Percentiles rank a stretch among this genome's conserved stretches.
These are phyloP conservation scores for Drosophila maculinotata DNA, from an alignment of 2,888 invertebrate genomes.

Conservation along the genomic window DNA sequence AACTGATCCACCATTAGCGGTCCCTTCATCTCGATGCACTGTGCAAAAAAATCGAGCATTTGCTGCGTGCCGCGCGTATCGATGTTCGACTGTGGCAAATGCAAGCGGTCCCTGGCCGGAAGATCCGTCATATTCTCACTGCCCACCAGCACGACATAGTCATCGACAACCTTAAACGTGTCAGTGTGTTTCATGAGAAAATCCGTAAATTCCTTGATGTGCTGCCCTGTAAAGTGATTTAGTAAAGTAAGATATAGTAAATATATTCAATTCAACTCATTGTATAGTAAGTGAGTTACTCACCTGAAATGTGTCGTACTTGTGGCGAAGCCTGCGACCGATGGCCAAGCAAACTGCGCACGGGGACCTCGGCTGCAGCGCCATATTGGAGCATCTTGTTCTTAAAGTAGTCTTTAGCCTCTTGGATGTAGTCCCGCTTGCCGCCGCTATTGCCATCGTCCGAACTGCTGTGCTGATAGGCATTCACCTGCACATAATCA, in stretches of 20 bases:
- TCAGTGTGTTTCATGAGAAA: slow-evolving; percentile 94
- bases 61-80: slow-evolving; percentile 94
- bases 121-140: slow-evolving; percentile 89
- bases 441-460: slow-evolving; percentile 86
- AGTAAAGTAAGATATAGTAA: not conserved
- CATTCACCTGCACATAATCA: slow-evolving; percentile 94
- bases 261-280: too few species aligned
- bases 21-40: slow-evolving; percentile 92
- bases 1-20: slow-evolving; percentile 94
- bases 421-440: slow-evolving; percentile 95
- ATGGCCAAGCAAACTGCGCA: slow-evolving; percentile 98
- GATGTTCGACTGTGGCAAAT: slow-evolving; percentile 90
- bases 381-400: slow-evolving; percentile 98
- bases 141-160: slow-evolving; percentile 92
- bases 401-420: slow-evolving; percentile 99
- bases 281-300: slow-evolving; percentile 16
- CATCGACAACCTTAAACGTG: slow-evolving; percentile 93
- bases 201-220: slow-evolving; percentile 96
- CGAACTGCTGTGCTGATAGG: slow-evolving; percentile 89
- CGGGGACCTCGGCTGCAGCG: slow-evolving; percentile 97
- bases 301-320: slow-evolving; percentile 96
- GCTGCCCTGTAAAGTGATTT: slow-evolving; percentile 87
- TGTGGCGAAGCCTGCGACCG: slow-evolving; percentile 98
- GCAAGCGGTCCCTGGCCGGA: slow-evolving; percentile 88
- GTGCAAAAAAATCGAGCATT: slow-evolving; percentile 92